Percentiles rank a stretch among this genome's conserved stretches.
phyloP scores from a whole-genome alignment of 2,888 invertebrate species.

The Ormyrus pomaceus region DNA sequence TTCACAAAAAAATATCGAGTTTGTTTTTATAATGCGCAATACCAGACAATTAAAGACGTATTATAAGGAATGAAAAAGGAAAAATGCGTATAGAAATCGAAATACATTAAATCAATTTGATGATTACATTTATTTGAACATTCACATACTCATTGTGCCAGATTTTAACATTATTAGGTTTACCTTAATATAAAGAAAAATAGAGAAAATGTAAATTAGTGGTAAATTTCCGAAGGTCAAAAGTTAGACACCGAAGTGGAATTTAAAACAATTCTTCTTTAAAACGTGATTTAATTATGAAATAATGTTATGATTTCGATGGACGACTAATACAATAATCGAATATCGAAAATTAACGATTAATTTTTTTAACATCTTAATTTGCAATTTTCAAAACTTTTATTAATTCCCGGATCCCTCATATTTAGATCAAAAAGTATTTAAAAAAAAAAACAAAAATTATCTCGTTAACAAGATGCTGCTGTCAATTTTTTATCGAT shows the following conservation, averaged over 20 bases:
- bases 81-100: too few species aligned
- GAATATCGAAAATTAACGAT: background rate
- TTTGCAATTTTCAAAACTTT: slow-evolving; percentile 20
- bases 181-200: slow-evolving; percentile 51
- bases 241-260: slow-evolving; percentile 23
- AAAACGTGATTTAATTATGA: slow-evolving; percentile 11
- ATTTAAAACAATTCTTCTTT: slow-evolving; percentile 21
- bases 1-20: background rate
- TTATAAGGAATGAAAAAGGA: background rate
- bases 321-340: background rate
- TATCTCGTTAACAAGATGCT: slow-evolving; percentile 20
- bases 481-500: slow-evolving; percentile 25
- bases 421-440: slow-evolving; percentile 25
- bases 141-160: slow-evolving; percentile 53
- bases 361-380: slow-evolving; percentile 5
- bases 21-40: background rate
- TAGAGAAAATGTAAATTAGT: slow-evolving; percentile 30
- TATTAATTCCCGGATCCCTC: slow-evolving; percentile 7
- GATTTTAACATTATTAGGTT: slow-evolving; percentile 55
- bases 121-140: slow-evolving; percentile 53
- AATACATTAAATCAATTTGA: slow-evolving; percentile 13
- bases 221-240: slow-evolving; percentile 19
- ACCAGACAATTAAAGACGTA: background rate
- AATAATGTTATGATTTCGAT: background rate
- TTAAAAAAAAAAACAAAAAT: slow-evolving; percentile 37